phyloP scores from a whole-genome alignment of 92 coral and sea anemone species.

The Porites lobata region DNA sequence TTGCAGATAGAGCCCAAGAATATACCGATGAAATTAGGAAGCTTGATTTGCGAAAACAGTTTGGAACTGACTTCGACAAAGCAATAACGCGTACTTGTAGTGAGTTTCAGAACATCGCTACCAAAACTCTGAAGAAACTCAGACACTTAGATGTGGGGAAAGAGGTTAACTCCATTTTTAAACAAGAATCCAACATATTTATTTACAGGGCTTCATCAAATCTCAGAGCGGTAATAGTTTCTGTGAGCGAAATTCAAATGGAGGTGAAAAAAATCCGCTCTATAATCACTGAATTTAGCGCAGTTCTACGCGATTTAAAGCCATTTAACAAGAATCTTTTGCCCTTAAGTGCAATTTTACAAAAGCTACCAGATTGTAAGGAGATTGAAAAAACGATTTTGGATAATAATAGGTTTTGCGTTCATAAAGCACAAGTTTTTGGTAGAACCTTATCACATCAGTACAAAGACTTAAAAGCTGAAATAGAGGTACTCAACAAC shows the following conservation, averaged over 20 bases:
- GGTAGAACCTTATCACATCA: slow-evolving; percentile 68
- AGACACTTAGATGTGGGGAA: slow-evolving; percentile 59
- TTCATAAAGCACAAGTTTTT: slow-evolving; percentile 60
- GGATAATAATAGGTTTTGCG: slow-evolving; percentile 68
- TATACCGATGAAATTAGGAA: slow-evolving; percentile 56
- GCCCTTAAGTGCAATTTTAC: slow-evolving; percentile 63
- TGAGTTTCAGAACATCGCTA: slow-evolving; percentile 66
- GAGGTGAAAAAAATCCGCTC: slow-evolving; percentile 38
- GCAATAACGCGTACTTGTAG: slow-evolving; percentile 64
- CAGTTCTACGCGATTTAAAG: slow-evolving; percentile 65
- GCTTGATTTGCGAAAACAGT: slow-evolving; percentile 66
- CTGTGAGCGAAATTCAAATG: slow-evolving; percentile 51
- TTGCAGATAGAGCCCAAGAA: slow-evolving; percentile 65
- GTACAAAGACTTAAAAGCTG: slow-evolving; percentile 69
- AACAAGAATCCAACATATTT: slow-evolving; percentile 71
- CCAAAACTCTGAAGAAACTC: slow-evolving; percentile 48
- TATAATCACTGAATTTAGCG: slow-evolving; percentile 48
- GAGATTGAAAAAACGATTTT: slow-evolving; percentile 46
- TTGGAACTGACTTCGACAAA: slow-evolving; percentile 65
- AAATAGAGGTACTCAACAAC: slow-evolving; percentile 47
- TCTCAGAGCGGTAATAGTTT: slow-evolving; percentile 55
- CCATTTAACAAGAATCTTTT: slow-evolving; percentile 74
- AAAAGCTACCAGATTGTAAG: slow-evolving; percentile 76
- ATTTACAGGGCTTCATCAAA: slow-evolving; percentile 59
- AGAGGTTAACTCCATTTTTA: slow-evolving; percentile 60